phyloP scores from a whole-genome alignment of 2,797 vertebrate genomes.

The Fringilla coelebs region DNA sequence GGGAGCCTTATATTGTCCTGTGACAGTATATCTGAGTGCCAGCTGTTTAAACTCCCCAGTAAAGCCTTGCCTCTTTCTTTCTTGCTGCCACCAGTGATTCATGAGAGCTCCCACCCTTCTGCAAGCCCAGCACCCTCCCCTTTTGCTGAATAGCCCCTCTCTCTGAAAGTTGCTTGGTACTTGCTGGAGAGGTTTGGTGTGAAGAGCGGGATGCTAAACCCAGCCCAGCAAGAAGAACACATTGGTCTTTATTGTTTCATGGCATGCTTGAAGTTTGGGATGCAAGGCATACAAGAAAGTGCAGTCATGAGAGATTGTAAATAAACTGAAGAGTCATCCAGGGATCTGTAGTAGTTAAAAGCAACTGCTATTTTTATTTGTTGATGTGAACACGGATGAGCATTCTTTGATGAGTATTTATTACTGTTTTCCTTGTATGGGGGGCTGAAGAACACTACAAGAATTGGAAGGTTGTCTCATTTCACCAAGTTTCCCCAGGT shows the following conservation, averaged over 20 bases:
- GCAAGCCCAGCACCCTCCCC: background rate
- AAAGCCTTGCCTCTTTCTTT: background rate
- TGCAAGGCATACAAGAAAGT: background rate
- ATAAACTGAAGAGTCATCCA: background rate
- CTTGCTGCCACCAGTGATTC: background rate
- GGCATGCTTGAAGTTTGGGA: background rate
- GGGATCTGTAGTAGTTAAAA: constrained; percentile 20
- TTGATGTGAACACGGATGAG: constrained; percentile 5
- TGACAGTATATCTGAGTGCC: background rate
- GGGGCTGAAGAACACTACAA: background rate
- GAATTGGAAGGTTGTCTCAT: background rate
- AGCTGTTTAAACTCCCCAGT: background rate
- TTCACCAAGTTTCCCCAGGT: background rate
- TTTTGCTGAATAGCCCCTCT: background rate
- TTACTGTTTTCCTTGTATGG: background rate
- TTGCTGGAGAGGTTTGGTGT: background rate
- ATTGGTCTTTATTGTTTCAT: background rate
- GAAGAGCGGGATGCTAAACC: background rate
- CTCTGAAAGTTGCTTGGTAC: background rate
- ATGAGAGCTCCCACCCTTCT: background rate
- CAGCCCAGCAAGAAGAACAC: background rate
- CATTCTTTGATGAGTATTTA: constrained; percentile 34
- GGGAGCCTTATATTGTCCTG: background rate
- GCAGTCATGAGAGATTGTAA: background rate
- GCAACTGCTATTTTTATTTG: background rate